These are phyloP conservation scores for Spinus olivaceus DNA, from an alignment of 2,797 vertebrate genomes.

Conservation along the genomic window DNA sequence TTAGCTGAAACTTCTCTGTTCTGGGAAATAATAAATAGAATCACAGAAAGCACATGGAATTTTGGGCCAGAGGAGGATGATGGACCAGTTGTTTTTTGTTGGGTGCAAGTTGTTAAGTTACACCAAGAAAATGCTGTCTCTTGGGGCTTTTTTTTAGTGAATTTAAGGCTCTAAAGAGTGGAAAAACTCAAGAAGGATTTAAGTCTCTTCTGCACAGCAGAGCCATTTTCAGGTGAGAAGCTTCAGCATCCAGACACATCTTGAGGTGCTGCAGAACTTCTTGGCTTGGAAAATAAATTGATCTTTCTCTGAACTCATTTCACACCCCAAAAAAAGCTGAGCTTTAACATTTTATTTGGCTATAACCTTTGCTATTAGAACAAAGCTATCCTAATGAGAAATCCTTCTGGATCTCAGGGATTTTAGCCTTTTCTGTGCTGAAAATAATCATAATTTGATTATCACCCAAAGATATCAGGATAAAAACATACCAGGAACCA, in stretches of 20 bases:
- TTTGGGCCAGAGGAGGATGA: neutral
- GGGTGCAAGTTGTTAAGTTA: neutral
- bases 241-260: neutral
- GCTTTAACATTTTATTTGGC: neutral
- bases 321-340: neutral
- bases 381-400: neutral
- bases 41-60: fast-evolving
- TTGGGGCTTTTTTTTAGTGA: neutral
- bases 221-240: neutral
- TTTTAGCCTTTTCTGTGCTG: neutral
- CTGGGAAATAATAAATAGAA: neutral
- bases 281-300: neutral
- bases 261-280: neutral
- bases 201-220: neutral
- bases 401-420: neutral
- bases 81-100: neutral
- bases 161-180: neutral
- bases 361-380: neutral
- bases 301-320: neutral
- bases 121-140: neutral
- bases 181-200: neutral
- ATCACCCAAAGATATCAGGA: neutral
- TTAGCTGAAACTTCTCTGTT: neutral
- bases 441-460: neutral
- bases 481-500: neutral